phyloP scores from a whole-genome alignment of 1,140 invertebrate genomes.

The Pygmarrhopalites habei region DNA sequence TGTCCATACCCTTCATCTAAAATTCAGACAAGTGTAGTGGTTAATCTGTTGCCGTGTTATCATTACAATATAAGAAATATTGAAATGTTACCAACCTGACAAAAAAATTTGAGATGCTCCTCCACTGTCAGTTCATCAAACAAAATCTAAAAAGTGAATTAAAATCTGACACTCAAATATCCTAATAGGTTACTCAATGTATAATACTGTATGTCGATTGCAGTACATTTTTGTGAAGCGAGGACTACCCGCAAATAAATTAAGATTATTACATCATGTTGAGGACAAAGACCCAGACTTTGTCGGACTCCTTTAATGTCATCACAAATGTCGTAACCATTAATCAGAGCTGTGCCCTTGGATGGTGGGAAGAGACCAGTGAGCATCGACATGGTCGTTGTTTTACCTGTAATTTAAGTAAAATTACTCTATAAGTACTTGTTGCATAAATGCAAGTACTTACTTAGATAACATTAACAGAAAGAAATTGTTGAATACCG shows the following conservation, averaged over 20 bases:
- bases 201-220: too few relatives aligned
- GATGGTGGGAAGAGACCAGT: conserved; percentile 62
- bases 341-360: conserved; percentile 55
- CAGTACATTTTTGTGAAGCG: too few relatives aligned
- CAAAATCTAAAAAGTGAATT: too few relatives aligned
- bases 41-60: not conserved
- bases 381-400: conserved; percentile 67
- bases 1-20: conserved; percentile 30
- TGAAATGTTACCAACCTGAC: conserved; percentile 44
- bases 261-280: too few relatives aligned
- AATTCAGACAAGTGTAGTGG: not conserved
- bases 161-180: too few relatives aligned
- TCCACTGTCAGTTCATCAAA: conserved; percentile 52
- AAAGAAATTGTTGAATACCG: too few relatives aligned
- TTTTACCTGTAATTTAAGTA: too few relatives aligned
- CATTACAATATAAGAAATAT: not conserved
- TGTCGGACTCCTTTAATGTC: conserved; percentile 49
- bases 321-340: conserved; percentile 55
- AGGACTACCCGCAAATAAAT: too few relatives aligned
- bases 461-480: too few relatives aligned
- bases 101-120: conserved; percentile 56
- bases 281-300: conserved; percentile 61
- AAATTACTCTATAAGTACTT: too few relatives aligned
- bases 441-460: too few relatives aligned
- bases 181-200: too few relatives aligned